phyloP scores from a whole-genome alignment of 2,797 vertebrate genomes.

The Scyliorhinus canicula region DNA sequence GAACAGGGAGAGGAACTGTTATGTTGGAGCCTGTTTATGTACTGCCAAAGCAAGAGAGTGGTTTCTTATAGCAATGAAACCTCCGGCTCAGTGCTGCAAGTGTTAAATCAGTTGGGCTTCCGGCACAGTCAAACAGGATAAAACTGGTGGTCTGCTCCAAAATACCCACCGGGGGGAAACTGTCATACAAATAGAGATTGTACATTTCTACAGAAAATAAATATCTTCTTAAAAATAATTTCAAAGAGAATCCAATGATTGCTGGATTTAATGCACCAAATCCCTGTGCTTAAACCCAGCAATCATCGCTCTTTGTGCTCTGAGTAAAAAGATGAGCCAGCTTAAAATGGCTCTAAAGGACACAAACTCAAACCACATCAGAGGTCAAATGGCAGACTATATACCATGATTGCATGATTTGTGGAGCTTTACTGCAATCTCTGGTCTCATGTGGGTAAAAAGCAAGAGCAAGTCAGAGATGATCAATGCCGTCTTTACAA shows the following conservation, averaged over 20 bases:
- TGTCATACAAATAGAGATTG: slow-evolving; percentile 47
- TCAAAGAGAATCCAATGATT: slow-evolving; percentile 50
- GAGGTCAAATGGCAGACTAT: slow-evolving; percentile 38
- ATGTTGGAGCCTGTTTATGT: neutral
- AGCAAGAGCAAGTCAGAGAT: neutral
- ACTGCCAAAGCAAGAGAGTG: neutral
- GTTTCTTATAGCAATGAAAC: neutral
- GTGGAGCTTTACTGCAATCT: slow-evolving; percentile 19
- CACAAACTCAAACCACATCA: slow-evolving; percentile 37
- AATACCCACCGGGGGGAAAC: neutral
- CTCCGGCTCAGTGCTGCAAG: neutral
- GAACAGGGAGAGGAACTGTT: neutral
- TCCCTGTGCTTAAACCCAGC: slow-evolving; percentile 47
- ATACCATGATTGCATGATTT: slow-evolving; percentile 34
- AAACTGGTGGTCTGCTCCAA: neutral
- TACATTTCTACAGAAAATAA: slow-evolving; percentile 52
- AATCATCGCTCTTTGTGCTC: slow-evolving; percentile 43
- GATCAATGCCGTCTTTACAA: neutral
- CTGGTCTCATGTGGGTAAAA: neutral
- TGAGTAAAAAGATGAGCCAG: slow-evolving; percentile 41
- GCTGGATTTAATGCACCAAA: slow-evolving; percentile 46
- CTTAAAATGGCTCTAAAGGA: slow-evolving; percentile 41
- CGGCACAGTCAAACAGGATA: neutral
- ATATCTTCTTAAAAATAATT: slow-evolving; percentile 48
- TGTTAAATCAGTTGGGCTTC: neutral